phyloP scores from a whole-genome alignment of 2,113 vertebrate species.

The Arothron firmamentum region DNA sequence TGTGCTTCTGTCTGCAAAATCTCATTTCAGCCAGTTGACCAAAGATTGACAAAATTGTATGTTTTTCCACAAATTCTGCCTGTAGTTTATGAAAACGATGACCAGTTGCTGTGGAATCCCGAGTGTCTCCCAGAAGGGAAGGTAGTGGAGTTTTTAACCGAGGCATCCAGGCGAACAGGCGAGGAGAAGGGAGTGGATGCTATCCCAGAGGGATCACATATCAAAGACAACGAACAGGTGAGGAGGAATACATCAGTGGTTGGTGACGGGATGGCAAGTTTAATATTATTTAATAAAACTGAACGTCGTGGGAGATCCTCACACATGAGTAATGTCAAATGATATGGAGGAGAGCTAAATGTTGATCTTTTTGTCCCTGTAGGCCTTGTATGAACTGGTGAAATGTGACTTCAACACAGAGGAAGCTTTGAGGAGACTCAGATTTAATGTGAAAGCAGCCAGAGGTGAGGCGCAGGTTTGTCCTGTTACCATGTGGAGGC shows the following conservation, averaged over 20 bases:
- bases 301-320: not conserved
- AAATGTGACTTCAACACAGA: conserved; percentile 95
- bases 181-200: conserved; percentile 91
- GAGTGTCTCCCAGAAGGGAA: conserved; percentile 87
- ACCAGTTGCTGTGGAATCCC: conserved; percentile 96
- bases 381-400: conserved; percentile 96
- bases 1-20: no score
- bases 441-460: conserved; percentile 91
- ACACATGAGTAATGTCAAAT: no score
- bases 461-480: conserved; percentile 79
- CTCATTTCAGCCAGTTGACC: no score
- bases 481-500: not conserved
- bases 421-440: conserved; percentile 89
- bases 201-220: conserved; percentile 91
- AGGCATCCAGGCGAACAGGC: conserved; percentile 87
- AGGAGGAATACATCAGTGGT: not conserved
- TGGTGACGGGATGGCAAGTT: not conserved
- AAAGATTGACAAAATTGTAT: no score
- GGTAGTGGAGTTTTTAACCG: conserved; percentile 89
- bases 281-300: not conserved
- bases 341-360: not conserved
- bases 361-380: conserved; percentile 19
- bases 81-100: conserved; percentile 93
- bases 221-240: conserved; percentile 98
- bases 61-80: not conserved